Evolutionary conservation across 2,888 invertebrate genomes (phyloP), one percentile per base, ranked within the genome.

Genomic region (Schrankia costaestrigalis): DNA sequence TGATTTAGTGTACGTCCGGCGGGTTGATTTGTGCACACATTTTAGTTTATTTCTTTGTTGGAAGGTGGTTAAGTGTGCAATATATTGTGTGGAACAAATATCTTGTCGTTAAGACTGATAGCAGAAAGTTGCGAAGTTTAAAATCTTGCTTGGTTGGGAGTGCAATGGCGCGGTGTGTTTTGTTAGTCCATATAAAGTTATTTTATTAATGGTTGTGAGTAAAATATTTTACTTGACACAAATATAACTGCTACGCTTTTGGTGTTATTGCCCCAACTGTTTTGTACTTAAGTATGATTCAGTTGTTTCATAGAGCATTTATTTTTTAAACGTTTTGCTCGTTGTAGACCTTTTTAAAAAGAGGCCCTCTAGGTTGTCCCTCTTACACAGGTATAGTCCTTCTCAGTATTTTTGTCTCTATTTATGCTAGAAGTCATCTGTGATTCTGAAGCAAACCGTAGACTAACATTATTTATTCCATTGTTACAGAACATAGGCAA

Each of bases 401-500:
- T n/a, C n/a, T n/a, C n/a, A n/a, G n/a, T n/a, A n/a, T n/a, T n/a
- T n/a, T n/a, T n/a, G n/a, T n/a, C n/a, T n/a, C n/a, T n/a, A n/a
- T n/a, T n/a, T n/a, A n/a, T n/a, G n/a, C n/a, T n/a, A n/a, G n/a
- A n/a, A n/a, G n/a, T n/a, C n/a, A n/a, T n/a, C n/a, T n/a, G n/a
- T n/a, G n/a, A n/a, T n/a, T n/a, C n/a, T n/a, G n/a, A n/a, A n/a
- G n/a, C n/a, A n/a, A n/a, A n/a, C n/a, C n/a, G n/a, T n/a, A n/a
- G 9, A n/a, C 11, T 10, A 11, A 24, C 8, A 6, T 12, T 24
- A 8, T 21, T 15, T 21, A 17, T 13, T 24, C 11, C 3, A 12
- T 68, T 71, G 62, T 72, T 71, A 1, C 78, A 87, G 86, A 85
- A 82, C 33, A 81, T 86, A 39, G 83, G 85, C 38, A 79, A 84